Evolutionary conservation across 2,888 invertebrate species (phyloP).

Genomic region (Athrips mouffetella): DNA sequence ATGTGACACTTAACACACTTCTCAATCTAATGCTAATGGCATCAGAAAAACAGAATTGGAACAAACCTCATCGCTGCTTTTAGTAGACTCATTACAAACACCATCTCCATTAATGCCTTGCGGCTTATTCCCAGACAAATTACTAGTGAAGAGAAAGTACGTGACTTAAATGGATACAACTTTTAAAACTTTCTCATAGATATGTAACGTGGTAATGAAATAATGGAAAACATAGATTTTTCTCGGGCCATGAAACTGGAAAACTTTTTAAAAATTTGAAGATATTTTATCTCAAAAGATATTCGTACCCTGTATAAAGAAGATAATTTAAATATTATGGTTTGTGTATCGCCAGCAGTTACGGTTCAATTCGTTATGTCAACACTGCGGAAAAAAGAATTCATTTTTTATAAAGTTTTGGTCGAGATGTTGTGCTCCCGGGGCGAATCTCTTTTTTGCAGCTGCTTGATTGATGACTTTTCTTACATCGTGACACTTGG

Average conservation of each 20-base stretch:
- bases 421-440: conserved; percentile 48
- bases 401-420: conserved; percentile 48
- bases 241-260: no score
- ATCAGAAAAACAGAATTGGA: conserved; percentile 7
- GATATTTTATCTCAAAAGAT: no score
- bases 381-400: conserved; percentile 39
- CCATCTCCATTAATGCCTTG: neutral
- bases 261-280: no score
- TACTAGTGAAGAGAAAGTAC: conserved; percentile 6
- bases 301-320: no score
- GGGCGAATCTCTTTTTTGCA: conserved; percentile 53
- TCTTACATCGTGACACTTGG: conserved; percentile 54
- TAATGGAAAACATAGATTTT: no score
- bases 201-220: no score
- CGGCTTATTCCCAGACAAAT: conserved; percentile 12
- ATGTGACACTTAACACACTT: conserved; percentile 11
- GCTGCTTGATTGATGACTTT: conserved; percentile 66
- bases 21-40: conserved; percentile 9
- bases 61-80: conserved; percentile 5
- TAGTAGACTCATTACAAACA: conserved; percentile 2
- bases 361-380: conserved; percentile 51
- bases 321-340: neutral
- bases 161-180: neutral
- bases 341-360: conserved; percentile 24
- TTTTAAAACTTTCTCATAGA: neutral